These are phyloP conservation scores for Myiagra hebetior DNA, from an alignment of 2,113 vertebrate species.

Conservation along the genomic window DNA sequence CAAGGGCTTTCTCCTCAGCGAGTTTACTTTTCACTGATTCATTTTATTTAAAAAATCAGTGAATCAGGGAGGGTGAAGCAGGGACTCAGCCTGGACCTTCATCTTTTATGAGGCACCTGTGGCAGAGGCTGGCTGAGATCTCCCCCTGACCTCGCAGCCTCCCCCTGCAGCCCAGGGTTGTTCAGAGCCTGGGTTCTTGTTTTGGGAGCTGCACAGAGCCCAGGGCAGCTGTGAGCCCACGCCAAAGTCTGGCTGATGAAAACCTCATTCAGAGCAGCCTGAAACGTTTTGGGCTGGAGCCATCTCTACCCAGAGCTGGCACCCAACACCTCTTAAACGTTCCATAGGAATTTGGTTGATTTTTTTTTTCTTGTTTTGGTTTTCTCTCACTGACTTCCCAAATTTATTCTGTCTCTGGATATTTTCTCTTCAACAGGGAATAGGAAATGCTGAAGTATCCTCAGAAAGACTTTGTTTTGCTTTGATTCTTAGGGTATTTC, in stretches of 20 bases:
- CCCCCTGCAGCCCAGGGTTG: background rate
- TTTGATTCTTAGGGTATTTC: background rate
- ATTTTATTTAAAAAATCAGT: background rate
- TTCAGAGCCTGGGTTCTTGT: background rate
- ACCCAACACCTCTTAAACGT: background rate
- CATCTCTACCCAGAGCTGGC: slow-evolving; percentile 28
- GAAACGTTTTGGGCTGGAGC: background rate
- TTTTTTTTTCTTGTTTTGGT: background rate
- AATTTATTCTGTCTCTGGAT: background rate
- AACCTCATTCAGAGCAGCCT: background rate
- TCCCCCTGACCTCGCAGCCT: background rate
- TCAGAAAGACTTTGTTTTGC: background rate
- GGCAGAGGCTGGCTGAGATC: background rate
- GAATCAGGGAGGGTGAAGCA: background rate
- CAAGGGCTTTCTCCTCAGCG: background rate
- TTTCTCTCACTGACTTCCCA: background rate
- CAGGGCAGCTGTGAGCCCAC: slow-evolving; percentile 1
- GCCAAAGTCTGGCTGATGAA: slow-evolving; percentile 31
- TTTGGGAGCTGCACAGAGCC: background rate
- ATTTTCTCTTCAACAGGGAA: background rate
- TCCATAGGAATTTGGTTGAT: background rate
- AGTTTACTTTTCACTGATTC: background rate
- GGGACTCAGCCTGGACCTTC: background rate
- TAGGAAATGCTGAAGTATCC: background rate
- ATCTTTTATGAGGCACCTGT: background rate